Conservation (phyloP, 2,113 vertebrate genomes). For the Xiphorhynchus elegans region DNA sequence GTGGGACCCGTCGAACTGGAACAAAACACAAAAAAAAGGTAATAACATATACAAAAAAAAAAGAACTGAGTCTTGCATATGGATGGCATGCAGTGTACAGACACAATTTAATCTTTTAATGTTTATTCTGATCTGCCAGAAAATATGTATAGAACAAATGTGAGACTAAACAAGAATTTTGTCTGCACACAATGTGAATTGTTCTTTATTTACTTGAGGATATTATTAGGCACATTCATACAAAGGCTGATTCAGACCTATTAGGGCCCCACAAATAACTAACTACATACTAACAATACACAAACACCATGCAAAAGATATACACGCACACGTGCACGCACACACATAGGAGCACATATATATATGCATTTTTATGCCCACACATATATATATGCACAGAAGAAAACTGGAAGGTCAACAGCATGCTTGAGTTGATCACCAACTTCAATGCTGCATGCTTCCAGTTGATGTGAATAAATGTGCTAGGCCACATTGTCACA, state of each 20-base stretch:
- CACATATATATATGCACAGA: conserved; percentile 76
- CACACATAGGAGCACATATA: conserved; percentile 38
- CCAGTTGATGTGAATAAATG: conserved; percentile 88
- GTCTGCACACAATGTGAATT: conserved; percentile 68
- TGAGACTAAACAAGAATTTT: conserved; percentile 68
- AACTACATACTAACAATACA: conserved; percentile 80
- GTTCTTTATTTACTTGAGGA: conserved; percentile 58
- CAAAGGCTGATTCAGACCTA: conserved; percentile 73
- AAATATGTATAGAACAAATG: conserved; percentile 60
- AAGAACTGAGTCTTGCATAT: neutral
- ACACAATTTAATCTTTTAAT: conserved; percentile 64
- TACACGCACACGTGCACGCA: conserved; percentile 11
- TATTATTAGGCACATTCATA: conserved; percentile 75
- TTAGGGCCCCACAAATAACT: conserved; percentile 72
- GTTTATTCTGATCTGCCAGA: conserved; percentile 24
- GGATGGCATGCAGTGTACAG: conserved; percentile 75
- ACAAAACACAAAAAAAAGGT: conserved; percentile 76
- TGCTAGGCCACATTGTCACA: conserved; percentile 85
- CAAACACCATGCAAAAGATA: conserved; percentile 86
- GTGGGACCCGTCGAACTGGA: conserved; percentile 96
- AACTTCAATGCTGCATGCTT: conserved; percentile 82
- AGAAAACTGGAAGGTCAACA: conserved; percentile 80
- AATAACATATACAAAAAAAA: conserved; percentile 74
- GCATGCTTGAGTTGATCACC: conserved; percentile 83
- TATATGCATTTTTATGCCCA: conserved; percentile 66